Base-by-base conservation (phyloP, 2,888 invertebrate species). In the Torymus aiolomorphi region DNA sequence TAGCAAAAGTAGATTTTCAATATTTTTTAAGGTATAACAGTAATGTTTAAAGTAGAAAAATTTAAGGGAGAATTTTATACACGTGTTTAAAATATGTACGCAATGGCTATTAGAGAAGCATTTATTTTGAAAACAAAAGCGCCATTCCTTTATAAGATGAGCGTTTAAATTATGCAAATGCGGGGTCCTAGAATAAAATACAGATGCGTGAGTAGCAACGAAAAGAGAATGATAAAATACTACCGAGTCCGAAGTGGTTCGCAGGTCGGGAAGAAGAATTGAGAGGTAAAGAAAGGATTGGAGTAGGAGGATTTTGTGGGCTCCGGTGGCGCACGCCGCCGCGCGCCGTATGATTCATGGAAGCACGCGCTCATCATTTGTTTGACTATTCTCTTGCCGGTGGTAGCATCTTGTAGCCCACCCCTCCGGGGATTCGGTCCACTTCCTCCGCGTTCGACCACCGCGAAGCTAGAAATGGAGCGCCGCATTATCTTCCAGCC, bases 361-460 rank as follows among this genome's bases (percentile, higher is more conserved):
- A 51, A 18, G 76, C 76, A 76, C 79, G 80, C 66, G 76, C 79
- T 69, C 76, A 74, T 79, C 82, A 80, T 82, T 82, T 81, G 76
- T 82, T 73, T 73, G 80, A 73, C 80, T 76, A 78, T 78, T 73
- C 63, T 42, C 62, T 61, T 20, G 20, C 56, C 11, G 62, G n/a
- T 5, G 5, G 56, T 49, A 3, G 73, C 20, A 24, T 56, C n/a
- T 51, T 14, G 20, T 49, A 20, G 10, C 2, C 59, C 16, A 13
- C 59, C 16, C 49, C 65, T 31, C 65, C 11, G 12, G 18, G 61
- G 63, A 62, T 42, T 31, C 31, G 24, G 24, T 54, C 63, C 73
- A 62, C 49, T 63, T 51, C 18, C 13, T 42, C 42, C 0, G 59
- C 18, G 54, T 16, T 16, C 77, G 72, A 69, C 78, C 78, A 78